A percentile compares a stretch with the other conserved stretches of the same genome.
Conservation (phyloP, 2,888 invertebrate genomes). For the Andrena trimmerana region DNA sequence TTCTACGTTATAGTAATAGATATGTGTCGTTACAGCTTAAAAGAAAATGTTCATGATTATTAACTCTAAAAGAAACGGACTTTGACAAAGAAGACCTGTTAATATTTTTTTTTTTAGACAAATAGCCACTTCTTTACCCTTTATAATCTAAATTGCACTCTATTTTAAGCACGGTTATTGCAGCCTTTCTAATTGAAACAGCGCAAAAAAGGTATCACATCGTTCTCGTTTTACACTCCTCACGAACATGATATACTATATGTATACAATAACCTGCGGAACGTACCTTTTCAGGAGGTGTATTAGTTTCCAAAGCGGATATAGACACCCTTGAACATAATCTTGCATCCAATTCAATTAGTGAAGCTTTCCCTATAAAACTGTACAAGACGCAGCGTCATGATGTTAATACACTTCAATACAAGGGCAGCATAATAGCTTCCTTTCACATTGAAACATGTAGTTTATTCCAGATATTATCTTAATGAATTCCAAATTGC, state of each 20-base stretch:
- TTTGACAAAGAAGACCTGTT: no score
- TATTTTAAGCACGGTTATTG: background rate
- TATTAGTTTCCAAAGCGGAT: slow-evolving; percentile 36
- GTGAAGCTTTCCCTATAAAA: slow-evolving; percentile 22
- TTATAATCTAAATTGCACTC: no score
- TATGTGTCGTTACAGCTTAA: no score
- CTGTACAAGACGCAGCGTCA: background rate
- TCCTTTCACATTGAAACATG: background rate
- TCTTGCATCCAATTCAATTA: slow-evolving; percentile 32
- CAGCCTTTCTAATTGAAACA: background rate
- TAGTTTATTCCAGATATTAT: background rate
- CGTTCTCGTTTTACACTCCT: slow-evolving; percentile 20
- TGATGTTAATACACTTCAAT: slow-evolving; percentile 34
- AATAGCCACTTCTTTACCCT: no score
- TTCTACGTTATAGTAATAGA: no score
- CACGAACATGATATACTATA: background rate
- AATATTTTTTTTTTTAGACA: no score
- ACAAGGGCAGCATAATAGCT: slow-evolving; percentile 31
- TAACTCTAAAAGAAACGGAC: no score
- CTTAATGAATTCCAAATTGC: no score
- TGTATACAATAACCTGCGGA: slow-evolving; percentile 10
- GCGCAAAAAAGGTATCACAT: slow-evolving; percentile 5
- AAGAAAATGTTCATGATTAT: no score
- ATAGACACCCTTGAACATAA: slow-evolving; percentile 21
- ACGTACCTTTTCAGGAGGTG: background rate